These are phyloP conservation scores for Ophion ventricosus DNA, from an alignment of 2,888 invertebrate genomes.

Conservation along the genomic window DNA sequence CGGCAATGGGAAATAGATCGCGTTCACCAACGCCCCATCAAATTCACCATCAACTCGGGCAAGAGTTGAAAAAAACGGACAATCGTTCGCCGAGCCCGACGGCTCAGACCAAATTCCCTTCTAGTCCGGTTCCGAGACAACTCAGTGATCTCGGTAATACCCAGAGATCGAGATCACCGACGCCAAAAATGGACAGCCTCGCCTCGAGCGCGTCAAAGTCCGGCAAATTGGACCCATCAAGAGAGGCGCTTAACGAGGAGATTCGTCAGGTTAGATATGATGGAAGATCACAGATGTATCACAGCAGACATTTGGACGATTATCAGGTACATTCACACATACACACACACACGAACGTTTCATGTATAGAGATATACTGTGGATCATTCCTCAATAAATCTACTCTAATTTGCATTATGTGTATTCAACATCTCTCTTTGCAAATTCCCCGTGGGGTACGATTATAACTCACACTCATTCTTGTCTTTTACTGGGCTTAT, in stretches of 20 bases:
- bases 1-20: constrained; percentile 80
- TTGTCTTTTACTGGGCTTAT: too few species aligned
- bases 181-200: constrained; percentile 82
- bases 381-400: too few species aligned
- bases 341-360: too few species aligned
- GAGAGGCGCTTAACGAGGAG: constrained; percentile 72
- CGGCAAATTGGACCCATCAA: constrained; percentile 70
- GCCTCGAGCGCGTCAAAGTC: constrained; percentile 70
- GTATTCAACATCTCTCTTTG: too few species aligned
- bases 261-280: constrained; percentile 72
- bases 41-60: constrained; percentile 68
- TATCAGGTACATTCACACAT: constrained; percentile 68
- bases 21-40: constrained; percentile 84
- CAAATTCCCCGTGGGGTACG: too few species aligned
- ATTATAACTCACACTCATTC: too few species aligned
- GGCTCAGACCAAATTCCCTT: constrained; percentile 84
- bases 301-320: constrained; percentile 73
- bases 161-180: constrained; percentile 81
- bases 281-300: constrained; percentile 73
- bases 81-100: constrained; percentile 85
- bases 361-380: too few species aligned
- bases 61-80: constrained; percentile 71
- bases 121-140: constrained; percentile 76
- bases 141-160: constrained; percentile 72
- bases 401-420: too few species aligned